Evolutionary conservation across 2,888 invertebrate species (phyloP).

Genomic region (Lacanobia wlatinum): DNA sequence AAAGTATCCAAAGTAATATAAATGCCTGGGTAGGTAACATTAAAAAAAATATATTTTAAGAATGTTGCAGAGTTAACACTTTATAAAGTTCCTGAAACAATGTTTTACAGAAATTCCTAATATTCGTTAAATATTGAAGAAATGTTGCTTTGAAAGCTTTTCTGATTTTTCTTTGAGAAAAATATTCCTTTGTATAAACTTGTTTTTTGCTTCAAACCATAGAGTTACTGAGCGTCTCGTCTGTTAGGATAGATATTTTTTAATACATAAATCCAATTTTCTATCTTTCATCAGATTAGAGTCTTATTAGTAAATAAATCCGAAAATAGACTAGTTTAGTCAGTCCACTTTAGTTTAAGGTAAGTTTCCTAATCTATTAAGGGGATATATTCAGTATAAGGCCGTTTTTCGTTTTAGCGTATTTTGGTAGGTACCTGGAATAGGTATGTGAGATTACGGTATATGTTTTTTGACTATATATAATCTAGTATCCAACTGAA

Average conservation of each 20-base stretch:
- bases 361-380: too few species aligned
- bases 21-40: neutral
- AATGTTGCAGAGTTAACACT: slow-evolving; percentile 23
- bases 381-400: too few species aligned
- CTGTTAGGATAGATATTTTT: neutral
- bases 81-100: slow-evolving; percentile 27
- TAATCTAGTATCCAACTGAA: too few species aligned
- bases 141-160: slow-evolving; percentile 29
- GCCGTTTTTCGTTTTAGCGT: too few species aligned
- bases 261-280: neutral
- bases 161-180: slow-evolving; percentile 1
- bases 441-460: too few species aligned
- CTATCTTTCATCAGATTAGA: neutral
- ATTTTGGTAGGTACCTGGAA: too few species aligned
- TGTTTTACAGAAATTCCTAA: slow-evolving; percentile 39
- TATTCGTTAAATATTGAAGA: slow-evolving; percentile 14
- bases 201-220: neutral
- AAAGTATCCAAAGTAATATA: neutral
- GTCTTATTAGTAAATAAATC: too few species aligned
- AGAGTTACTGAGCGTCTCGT: neutral
- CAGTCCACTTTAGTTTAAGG: too few species aligned
- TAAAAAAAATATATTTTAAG: slow-evolving; percentile 3
- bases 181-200: slow-evolving; percentile 20
- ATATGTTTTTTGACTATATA: too few species aligned
- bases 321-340: too few species aligned